These are phyloP conservation scores for Syncerus caffer DNA, from an alignment of 2,797 vertebrate species.

Conservation along the genomic window DNA sequence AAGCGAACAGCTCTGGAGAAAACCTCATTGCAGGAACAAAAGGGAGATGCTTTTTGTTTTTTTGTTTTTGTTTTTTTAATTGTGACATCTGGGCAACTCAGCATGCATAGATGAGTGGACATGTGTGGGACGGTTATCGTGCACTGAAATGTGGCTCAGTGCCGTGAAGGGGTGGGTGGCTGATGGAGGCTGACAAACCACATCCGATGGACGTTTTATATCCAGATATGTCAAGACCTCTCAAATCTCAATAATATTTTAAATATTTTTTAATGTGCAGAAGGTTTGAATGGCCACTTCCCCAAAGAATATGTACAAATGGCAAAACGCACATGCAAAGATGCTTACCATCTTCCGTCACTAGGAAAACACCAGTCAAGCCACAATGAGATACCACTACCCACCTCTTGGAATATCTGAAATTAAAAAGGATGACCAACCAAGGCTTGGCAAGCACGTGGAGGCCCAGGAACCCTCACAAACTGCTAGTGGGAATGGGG, in stretches of 20 bases:
- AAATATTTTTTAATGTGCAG: neutral
- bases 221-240: neutral
- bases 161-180: fast-evolving
- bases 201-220: neutral
- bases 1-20: neutral
- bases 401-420: too few relatives aligned
- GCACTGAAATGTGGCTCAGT: too few relatives aligned
- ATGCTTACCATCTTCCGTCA: too few relatives aligned
- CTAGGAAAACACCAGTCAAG: neutral
- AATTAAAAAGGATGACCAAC: neutral
- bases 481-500: neutral
- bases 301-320: neutral
- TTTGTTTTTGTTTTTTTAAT: neutral
- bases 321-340: neutral
- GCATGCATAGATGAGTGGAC: fast-evolving
- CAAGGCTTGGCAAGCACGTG: neutral
- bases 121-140: fast-evolving
- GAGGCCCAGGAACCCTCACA: neutral
- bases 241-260: neutral
- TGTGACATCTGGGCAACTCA: too few relatives aligned
- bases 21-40: neutral
- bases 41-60: neutral
- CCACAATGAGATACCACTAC: fast-evolving
- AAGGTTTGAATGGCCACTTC: neutral
- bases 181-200: too few relatives aligned